phyloP scores from a whole-genome alignment of 2,888 invertebrate genomes.

The Amblyteles armatorius region DNA sequence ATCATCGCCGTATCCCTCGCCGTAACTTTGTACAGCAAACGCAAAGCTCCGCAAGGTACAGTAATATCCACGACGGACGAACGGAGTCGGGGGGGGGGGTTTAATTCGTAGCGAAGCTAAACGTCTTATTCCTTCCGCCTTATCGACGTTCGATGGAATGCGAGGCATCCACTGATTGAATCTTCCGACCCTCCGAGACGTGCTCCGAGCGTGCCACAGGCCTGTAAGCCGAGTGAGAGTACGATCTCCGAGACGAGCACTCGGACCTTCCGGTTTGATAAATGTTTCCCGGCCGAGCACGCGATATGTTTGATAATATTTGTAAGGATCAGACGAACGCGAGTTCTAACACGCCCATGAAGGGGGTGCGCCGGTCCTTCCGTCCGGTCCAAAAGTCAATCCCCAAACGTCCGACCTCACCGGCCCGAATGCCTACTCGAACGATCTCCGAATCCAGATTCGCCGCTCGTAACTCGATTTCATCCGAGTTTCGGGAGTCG shows the following conservation, averaged over 20 bases:
- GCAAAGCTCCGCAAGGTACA: conserved; percentile 5
- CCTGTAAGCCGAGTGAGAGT: conserved; percentile 18
- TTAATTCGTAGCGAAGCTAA: conserved; percentile 74
- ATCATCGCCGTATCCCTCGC: background rate
- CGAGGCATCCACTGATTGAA: conserved; percentile 83
- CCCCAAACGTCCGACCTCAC: conserved; percentile 32
- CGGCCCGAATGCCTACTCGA: conserved; percentile 38
- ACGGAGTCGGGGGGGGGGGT: conserved; percentile 66
- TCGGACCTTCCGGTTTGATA: conserved; percentile 77
- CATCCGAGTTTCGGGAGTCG: conserved; percentile 52
- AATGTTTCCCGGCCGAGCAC: conserved; percentile 78
- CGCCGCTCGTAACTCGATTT: conserved; percentile 77
- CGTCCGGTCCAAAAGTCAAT: conserved; percentile 60
- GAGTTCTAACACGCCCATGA: background rate
- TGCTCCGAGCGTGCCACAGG: conserved; percentile 22
- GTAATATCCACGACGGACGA: conserved; percentile 12
- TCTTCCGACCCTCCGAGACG: conserved; percentile 73
- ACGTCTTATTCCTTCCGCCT: conserved; percentile 80
- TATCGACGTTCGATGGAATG: conserved; percentile 82
- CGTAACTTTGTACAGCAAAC: conserved; percentile 25
- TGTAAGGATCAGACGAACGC: conserved; percentile 75
- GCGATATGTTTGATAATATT: conserved; percentile 82
- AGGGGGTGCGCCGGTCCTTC: conserved; percentile 39
- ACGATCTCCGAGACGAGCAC: conserved; percentile 42
- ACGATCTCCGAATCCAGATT: conserved; percentile 71